Percentiles rank a stretch among this genome's conserved stretches.
Evolutionary conservation across 2,888 invertebrate species (phyloP).

Genomic region (Eugnorisma glareosa): DNA sequence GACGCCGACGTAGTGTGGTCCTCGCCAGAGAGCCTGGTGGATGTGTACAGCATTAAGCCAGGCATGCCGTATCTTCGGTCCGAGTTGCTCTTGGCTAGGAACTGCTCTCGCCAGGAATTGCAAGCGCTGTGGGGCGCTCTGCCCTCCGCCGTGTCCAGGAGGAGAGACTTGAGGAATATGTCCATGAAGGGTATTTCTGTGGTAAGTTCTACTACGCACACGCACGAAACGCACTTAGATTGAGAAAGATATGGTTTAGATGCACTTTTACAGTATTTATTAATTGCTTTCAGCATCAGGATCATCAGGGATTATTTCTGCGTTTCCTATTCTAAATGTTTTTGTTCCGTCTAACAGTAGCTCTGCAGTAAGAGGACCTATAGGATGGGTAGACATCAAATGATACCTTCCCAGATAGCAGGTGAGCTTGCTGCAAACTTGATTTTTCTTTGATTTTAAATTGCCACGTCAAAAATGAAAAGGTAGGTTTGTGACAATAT

Average conservation of each 20-base stretch:
- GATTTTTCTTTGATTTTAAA: too few relatives aligned
- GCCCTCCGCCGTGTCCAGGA: constrained; percentile 75
- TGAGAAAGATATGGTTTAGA: neutral
- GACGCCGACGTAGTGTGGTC: constrained; percentile 82
- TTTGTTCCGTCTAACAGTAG: too few relatives aligned
- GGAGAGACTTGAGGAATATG: constrained; percentile 78
- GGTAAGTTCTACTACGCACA: constrained; percentile 69
- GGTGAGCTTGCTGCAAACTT: too few relatives aligned
- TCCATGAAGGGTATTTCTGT: constrained; percentile 76
- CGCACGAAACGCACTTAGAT: neutral
- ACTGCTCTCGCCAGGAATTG: constrained; percentile 60
- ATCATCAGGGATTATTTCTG: neutral
- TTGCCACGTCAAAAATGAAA: too few relatives aligned
- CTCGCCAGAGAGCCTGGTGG: constrained; percentile 71
- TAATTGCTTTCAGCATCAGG: neutral
- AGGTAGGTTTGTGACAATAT: too few relatives aligned
- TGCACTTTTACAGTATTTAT: neutral
- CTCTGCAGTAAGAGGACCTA: too few relatives aligned
- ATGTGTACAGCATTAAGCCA: constrained; percentile 78
- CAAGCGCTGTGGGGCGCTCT: constrained; percentile 70
- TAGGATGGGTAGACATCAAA: too few relatives aligned
- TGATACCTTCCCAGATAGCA: too few relatives aligned
- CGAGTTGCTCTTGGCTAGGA: constrained; percentile 65
- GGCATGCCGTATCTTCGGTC: constrained; percentile 69
- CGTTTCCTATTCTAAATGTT: too few relatives aligned